These are phyloP conservation scores for Telmatherina bonti DNA, from an alignment of 2,797 vertebrate species.

Conservation along the genomic window DNA sequence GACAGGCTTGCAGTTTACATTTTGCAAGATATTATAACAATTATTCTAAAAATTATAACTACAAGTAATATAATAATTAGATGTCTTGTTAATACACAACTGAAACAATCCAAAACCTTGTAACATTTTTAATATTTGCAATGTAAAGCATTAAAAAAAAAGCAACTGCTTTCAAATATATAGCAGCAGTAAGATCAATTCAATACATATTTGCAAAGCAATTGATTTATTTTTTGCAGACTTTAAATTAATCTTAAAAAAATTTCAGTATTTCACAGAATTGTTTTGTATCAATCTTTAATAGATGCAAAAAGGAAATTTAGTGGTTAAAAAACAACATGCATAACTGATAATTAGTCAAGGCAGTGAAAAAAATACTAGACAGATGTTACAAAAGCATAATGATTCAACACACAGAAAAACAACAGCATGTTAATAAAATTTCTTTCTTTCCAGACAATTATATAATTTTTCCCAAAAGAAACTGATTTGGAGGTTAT, in stretches of 20 bases:
- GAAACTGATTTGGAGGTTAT: slow-evolving; percentile 36
- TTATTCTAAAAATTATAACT: no score
- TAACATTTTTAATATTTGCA: no score
- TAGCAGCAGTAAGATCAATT: no score
- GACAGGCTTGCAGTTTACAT: neutral
- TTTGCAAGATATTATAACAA: neutral
- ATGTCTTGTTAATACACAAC: no score
- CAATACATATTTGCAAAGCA: no score
- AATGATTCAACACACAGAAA: neutral
- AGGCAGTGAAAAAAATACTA: slow-evolving; percentile 18
- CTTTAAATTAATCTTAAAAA: no score
- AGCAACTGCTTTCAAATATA: no score
- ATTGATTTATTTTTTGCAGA: no score
- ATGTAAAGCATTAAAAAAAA: no score
- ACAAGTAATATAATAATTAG: no score
- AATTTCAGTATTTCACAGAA: neutral
- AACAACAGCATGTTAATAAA: neutral
- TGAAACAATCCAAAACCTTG: no score
- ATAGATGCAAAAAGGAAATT: neutral
- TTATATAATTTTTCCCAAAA: neutral
- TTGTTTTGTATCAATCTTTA: neutral
- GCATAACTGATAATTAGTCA: slow-evolving; percentile 6
- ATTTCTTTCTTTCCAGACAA: neutral
- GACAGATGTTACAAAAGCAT: slow-evolving; percentile 21
- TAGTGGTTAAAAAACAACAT: neutral